phyloP scores from a whole-genome alignment of 2,888 invertebrate genomes.

The Harpalus rufipes region DNA sequence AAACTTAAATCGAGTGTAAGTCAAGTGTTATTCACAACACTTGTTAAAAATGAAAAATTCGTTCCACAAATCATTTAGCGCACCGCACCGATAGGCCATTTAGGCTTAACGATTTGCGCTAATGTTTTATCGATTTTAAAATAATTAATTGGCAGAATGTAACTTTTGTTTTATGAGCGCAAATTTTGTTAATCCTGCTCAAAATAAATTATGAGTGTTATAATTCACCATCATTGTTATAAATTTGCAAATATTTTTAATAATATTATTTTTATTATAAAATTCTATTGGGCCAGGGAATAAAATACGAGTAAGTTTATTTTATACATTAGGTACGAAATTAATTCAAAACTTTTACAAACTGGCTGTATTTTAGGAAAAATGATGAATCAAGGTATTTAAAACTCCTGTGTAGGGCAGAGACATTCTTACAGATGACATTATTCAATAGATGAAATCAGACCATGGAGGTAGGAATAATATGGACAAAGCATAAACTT shows the following conservation, averaged over 20 bases:
- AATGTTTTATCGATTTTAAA: conserved; percentile 1
- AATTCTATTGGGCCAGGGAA: too few species aligned
- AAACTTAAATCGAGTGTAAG: not conserved
- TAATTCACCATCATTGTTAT: not conserved
- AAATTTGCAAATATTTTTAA: not conserved
- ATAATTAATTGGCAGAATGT: not conserved
- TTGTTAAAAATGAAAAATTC: not conserved
- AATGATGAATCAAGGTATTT: too few species aligned
- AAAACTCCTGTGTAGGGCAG: too few species aligned
- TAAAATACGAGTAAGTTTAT: too few species aligned
- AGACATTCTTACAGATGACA: too few species aligned
- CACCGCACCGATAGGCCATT: not conserved
- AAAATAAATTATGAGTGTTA: not conserved
- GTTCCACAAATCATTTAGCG: not conserved
- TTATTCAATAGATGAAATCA: too few species aligned
- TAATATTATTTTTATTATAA: too few species aligned
- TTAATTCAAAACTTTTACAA: too few species aligned
- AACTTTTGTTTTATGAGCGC: not conserved
- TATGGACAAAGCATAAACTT: too few species aligned
- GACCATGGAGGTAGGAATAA: too few species aligned
- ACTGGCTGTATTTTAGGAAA: too few species aligned
- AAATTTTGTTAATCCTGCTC: not conserved
- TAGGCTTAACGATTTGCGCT: not conserved
- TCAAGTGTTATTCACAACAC: not conserved
- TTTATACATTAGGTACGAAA: too few species aligned